A percentile compares a stretch with the other conserved stretches of the same genome.
Evolutionary conservation across 2,113 vertebrate genomes (phyloP).

Genomic region (Struthio camelus): DNA sequence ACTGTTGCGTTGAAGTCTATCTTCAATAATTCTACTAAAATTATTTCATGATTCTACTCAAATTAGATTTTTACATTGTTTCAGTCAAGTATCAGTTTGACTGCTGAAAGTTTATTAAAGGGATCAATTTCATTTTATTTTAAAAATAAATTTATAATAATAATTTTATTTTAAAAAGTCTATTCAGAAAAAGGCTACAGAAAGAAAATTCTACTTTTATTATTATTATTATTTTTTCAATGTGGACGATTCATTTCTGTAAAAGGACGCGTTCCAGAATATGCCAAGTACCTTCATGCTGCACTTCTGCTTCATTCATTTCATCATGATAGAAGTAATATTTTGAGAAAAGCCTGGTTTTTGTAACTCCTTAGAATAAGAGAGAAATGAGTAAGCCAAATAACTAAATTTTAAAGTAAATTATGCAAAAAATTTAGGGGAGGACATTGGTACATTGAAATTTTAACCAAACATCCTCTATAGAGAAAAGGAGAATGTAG

Average conservation of each 20-base stretch:
- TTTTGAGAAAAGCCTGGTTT: neutral
- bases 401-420: neutral
- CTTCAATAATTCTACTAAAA: neutral
- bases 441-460: neutral
- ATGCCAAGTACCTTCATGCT: neutral
- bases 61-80: too few species aligned
- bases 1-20: neutral
- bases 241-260: neutral
- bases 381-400: neutral
- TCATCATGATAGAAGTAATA: neutral
- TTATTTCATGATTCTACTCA: too few species aligned
- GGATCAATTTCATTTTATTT: too few species aligned
- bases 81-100: too few species aligned
- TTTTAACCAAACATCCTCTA: neutral
- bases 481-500: neutral
- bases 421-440: neutral
- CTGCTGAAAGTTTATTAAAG: too few species aligned
- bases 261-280: neutral
- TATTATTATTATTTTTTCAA: too few species aligned
- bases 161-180: too few species aligned
- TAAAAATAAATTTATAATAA: too few species aligned
- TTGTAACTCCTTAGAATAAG: neutral
- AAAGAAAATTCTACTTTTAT: too few species aligned
- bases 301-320: neutral
- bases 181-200: too few species aligned